phyloP scores from a whole-genome alignment of 2,888 invertebrate species.

The Spisula solida region DNA sequence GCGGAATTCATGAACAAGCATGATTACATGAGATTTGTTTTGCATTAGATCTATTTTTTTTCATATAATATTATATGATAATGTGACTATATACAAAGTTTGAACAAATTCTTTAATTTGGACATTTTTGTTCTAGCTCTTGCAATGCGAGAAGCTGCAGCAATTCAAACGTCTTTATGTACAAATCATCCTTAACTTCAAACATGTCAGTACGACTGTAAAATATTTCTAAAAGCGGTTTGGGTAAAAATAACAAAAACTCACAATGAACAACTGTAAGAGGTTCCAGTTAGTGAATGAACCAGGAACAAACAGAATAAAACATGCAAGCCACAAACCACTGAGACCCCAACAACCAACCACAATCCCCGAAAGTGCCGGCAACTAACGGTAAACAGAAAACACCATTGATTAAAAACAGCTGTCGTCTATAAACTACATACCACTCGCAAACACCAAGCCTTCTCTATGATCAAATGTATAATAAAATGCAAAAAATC shows the following conservation, averaged over 20 bases:
- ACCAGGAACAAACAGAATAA: neutral
- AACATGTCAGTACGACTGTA: no score
- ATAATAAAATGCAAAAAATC: neutral
- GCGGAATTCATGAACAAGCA: no score
- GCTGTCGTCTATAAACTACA: neutral
- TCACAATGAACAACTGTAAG: neutral
- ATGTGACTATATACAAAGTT: no score
- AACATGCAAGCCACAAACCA: conserved; percentile 10
- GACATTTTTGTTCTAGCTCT: no score
- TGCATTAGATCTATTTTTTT: no score
- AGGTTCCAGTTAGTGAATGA: neutral
- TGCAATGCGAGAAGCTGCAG: no score
- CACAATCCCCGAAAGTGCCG: neutral
- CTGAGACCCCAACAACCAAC: neutral
- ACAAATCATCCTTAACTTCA: no score
- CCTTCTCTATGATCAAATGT: conserved; percentile 16
- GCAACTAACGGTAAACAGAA: neutral
- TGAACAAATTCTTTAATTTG: no score
- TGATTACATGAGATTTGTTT: no score
- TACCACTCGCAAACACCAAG: neutral
- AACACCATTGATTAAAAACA: conserved; percentile 7
- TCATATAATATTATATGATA: no score
- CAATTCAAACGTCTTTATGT: no score
- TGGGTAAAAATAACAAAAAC: neutral
- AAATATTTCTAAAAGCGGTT: no score